Conservation (phyloP, 2,888 invertebrate genomes). For the Eilema depressum region DNA sequence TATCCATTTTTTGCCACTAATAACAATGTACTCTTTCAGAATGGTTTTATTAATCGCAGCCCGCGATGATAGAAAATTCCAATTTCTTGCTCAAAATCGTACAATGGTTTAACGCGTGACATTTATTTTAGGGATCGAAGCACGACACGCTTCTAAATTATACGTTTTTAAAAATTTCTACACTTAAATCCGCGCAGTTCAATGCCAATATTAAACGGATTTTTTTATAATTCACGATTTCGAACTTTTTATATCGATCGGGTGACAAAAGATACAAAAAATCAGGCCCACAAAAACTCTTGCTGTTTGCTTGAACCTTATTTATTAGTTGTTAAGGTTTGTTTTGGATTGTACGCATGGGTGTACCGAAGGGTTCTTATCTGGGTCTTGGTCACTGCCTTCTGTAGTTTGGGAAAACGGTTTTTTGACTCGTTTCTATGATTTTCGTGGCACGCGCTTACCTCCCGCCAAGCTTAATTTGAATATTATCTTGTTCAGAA, state of each 20-base stretch:
- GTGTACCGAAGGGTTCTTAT: constrained; percentile 50
- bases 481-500: constrained; percentile 52
- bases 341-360: constrained; percentile 50
- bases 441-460: constrained; percentile 73
- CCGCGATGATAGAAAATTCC: constrained; percentile 54
- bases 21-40: constrained; percentile 35
- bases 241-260: constrained; percentile 77
- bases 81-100: constrained; percentile 52
- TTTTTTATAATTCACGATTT: constrained; percentile 82
- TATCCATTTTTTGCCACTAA: constrained; percentile 23
- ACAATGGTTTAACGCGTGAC: constrained; percentile 59
- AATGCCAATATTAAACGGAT: constrained; percentile 83
- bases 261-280: constrained; percentile 81
- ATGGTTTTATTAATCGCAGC: constrained; percentile 43
- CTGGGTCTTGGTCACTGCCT: constrained; percentile 77
- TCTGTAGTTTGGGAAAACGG: constrained; percentile 72
- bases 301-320: constrained; percentile 52
- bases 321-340: constrained; percentile 51
- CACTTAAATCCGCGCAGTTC: constrained; percentile 75
- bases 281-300: constrained; percentile 47
- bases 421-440: constrained; percentile 64
- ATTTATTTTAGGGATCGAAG: constrained; percentile 58
- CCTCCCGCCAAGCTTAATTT: constrained; percentile 64
- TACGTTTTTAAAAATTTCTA: constrained; percentile 71
- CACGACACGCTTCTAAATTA: constrained; percentile 66